phyloP scores from a whole-genome alignment of 1,140 invertebrate species.

The Hydropsyche tenuis region DNA sequence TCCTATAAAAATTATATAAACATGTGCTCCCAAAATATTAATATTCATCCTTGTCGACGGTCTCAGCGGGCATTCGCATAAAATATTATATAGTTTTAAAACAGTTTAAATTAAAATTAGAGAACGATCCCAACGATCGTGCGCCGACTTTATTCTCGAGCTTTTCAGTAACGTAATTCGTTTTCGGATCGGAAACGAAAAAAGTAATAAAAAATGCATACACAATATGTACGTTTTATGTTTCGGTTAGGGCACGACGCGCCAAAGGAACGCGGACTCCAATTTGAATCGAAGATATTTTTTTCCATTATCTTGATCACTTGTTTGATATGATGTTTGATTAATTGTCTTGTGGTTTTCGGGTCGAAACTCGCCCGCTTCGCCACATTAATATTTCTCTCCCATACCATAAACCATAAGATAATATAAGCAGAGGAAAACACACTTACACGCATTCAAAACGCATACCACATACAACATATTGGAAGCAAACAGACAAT shows the following conservation, averaged over 20 bases:
- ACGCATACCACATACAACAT: neutral
- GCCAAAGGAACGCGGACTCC: conserved; percentile 33
- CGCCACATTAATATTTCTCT: conserved; percentile 15
- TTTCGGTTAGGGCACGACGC: conserved; percentile 30
- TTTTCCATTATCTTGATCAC: conserved; percentile 40
- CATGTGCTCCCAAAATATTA: too few species aligned
- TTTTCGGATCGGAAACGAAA: neutral
- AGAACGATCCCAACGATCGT: too few species aligned
- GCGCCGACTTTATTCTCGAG: neutral
- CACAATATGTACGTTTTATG: neutral
- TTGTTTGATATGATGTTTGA: conserved; percentile 42
- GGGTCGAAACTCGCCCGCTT: conserved; percentile 32
- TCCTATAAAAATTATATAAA: too few species aligned
- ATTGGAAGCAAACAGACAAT: neutral
- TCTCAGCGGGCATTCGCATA: too few species aligned
- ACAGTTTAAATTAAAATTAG: too few species aligned
- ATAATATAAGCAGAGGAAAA: too few species aligned
- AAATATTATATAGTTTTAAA: too few species aligned
- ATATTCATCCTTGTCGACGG: too few species aligned
- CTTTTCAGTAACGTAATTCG: neutral
- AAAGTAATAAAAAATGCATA: neutral
- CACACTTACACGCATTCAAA: neutral
- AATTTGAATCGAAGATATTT: conserved; percentile 43
- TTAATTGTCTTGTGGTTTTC: conserved; percentile 41
- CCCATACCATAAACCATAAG: neutral